phyloP scores from a whole-genome alignment of 2,797 vertebrate genomes.

The Alfaro cultratus region DNA sequence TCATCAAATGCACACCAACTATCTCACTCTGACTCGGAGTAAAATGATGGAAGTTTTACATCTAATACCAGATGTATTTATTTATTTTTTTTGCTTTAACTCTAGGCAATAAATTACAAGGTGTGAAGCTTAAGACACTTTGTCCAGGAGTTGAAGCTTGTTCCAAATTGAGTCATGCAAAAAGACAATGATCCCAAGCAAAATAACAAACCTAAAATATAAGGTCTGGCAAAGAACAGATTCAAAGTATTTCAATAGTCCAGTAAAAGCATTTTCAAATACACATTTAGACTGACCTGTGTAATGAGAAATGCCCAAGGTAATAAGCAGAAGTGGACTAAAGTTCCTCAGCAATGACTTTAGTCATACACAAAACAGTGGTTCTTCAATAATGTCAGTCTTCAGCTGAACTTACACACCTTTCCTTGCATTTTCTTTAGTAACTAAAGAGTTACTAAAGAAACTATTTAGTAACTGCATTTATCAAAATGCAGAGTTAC shows the following conservation, averaged over 20 bases:
- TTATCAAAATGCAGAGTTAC: no score
- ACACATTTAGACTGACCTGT: background rate
- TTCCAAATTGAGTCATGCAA: background rate
- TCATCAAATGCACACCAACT: background rate
- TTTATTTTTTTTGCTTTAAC: background rate
- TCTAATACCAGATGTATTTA: no score
- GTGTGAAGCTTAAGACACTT: background rate
- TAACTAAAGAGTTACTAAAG: no score
- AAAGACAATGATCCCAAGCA: background rate
- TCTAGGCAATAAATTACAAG: background rate
- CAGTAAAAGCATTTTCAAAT: background rate
- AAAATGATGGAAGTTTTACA: background rate
- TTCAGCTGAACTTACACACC: background rate
- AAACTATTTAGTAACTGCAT: no score
- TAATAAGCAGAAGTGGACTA: background rate
- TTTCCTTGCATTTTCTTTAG: background rate
- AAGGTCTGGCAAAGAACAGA: background rate
- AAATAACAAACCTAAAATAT: background rate
- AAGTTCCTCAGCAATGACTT: background rate
- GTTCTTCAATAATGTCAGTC: background rate
- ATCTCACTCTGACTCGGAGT: background rate
- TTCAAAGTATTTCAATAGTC: background rate
- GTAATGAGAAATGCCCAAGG: background rate
- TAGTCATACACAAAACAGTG: background rate
- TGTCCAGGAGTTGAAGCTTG: background rate